Percentiles rank a stretch among this genome's conserved stretches.
Conservation (phyloP, 2,888 invertebrate species). For the Eupithecia inturbata region DNA sequence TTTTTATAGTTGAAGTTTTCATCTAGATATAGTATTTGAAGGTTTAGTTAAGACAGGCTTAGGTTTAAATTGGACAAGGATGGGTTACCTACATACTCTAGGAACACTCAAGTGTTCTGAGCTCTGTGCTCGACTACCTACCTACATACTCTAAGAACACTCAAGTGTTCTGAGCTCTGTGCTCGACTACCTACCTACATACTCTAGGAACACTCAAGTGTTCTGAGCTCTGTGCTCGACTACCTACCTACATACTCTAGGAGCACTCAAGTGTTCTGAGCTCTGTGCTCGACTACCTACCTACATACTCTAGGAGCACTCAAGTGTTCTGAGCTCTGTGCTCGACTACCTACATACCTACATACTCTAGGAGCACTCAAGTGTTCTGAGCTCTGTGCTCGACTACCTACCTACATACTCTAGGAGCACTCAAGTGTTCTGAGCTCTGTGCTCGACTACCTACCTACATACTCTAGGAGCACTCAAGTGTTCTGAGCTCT, state of each 20-base stretch:
- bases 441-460: neutral
- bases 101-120: neutral
- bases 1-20: too few species aligned
- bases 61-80: neutral
- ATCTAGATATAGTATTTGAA: too few species aligned
- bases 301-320: neutral
- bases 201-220: neutral
- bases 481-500: neutral
- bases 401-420: neutral
- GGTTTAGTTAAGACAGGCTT: neutral
- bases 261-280: neutral
- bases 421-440: neutral
- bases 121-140: neutral
- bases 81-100: neutral
- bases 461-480: neutral
- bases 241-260: neutral
- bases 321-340: neutral
- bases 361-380: neutral
- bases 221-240: neutral
- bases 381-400: neutral
- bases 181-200: neutral
- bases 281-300: neutral
- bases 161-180: neutral
- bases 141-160: neutral
- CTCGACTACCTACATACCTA: neutral